Evolutionary conservation across 2,113 vertebrate species (phyloP).

Genomic region (Trogon melanurus): DNA sequence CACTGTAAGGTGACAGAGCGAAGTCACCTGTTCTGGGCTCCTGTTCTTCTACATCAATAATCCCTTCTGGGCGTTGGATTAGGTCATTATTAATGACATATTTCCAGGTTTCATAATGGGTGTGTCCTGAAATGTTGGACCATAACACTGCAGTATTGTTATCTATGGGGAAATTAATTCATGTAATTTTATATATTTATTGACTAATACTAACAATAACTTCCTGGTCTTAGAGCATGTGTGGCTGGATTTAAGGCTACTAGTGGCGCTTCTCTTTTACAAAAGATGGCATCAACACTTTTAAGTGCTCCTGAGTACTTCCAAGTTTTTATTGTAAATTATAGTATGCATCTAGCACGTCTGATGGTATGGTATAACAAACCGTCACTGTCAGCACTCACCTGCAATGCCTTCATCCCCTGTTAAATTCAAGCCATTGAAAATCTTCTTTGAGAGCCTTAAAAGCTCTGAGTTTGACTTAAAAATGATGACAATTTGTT

Average conservation of each 20-base stretch:
- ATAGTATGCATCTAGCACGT: background rate
- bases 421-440: background rate
- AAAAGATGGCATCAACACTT: background rate
- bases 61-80: background rate
- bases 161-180: background rate
- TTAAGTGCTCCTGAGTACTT: background rate
- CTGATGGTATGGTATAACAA: background rate
- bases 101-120: background rate
- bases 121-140: background rate
- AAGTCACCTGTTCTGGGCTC: background rate
- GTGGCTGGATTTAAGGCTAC: background rate
- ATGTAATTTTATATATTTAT: background rate
- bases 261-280: background rate
- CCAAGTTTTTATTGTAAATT: background rate
- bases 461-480: background rate
- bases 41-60: background rate
- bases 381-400: background rate
- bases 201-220: background rate
- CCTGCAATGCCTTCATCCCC: background rate
- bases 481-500: background rate
- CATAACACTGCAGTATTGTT: too few relatives aligned
- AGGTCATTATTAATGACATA: background rate
- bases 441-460: background rate
- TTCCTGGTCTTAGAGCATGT: background rate
- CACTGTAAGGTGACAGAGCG: fast-evolving